phyloP scores from a whole-genome alignment of 2,113 vertebrate genomes.

The Cranoglanis bouderius region DNA sequence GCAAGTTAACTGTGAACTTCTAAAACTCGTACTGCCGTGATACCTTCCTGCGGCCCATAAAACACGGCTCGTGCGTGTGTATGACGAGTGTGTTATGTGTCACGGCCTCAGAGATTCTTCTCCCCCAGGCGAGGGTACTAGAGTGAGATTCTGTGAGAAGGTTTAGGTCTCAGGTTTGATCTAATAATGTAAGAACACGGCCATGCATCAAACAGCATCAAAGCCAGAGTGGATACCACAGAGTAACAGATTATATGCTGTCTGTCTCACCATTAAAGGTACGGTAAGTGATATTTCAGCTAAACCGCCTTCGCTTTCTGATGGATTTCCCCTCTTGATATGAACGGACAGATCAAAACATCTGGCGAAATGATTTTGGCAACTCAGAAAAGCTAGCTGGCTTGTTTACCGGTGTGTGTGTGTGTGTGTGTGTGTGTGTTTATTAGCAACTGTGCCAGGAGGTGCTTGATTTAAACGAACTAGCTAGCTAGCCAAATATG shows the following conservation, averaged over 20 bases:
- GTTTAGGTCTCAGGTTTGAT: neutral
- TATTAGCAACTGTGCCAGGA: too few relatives aligned
- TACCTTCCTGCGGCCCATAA: conserved; percentile 1
- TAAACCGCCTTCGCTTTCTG: neutral
- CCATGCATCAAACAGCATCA: neutral
- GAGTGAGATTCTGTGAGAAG: neutral
- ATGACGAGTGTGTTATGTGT: conserved; percentile 29
- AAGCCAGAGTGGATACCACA: neutral
- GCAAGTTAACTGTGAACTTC: neutral
- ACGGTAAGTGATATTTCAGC: neutral
- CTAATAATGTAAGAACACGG: neutral
- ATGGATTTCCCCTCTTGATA: neutral
- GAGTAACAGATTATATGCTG: neutral
- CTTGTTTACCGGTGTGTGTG: too few relatives aligned
- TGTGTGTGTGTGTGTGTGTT: too few relatives aligned
- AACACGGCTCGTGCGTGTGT: neutral
- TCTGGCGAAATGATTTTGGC: too few relatives aligned
- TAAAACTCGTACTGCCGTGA: neutral
- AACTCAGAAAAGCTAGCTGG: neutral
- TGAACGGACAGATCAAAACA: neutral
- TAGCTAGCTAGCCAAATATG: too few relatives aligned
- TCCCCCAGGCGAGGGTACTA: neutral
- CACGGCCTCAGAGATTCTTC: neutral
- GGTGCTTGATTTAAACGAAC: too few relatives aligned
- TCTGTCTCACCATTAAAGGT: neutral